phyloP scores from a whole-genome alignment of 2,888 invertebrate genomes.

The Prostheceraeus crozeri region DNA sequence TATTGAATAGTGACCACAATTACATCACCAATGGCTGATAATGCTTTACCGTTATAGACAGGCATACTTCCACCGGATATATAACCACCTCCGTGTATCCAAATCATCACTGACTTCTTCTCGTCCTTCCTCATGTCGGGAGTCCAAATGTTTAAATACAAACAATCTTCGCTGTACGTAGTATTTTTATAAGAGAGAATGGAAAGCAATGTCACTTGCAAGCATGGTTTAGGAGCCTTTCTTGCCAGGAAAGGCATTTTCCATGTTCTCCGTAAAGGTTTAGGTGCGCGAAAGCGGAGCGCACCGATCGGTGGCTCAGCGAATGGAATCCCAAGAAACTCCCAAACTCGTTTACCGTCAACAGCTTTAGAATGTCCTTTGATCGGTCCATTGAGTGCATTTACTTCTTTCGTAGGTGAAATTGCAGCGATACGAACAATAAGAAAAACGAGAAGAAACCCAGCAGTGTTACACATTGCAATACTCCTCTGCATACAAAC shows the following conservation, averaged over 20 bases:
- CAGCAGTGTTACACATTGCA: too few species aligned
- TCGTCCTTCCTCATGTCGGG: not conserved
- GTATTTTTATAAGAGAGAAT: too few species aligned
- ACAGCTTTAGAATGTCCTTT: too few species aligned
- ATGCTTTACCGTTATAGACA: slow-evolving; percentile 25
- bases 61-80: slow-evolving; percentile 15
- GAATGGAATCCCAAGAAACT: slow-evolving; percentile 34
- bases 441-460: too few species aligned
- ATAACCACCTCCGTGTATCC: slow-evolving; percentile 30
- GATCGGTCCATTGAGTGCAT: too few species aligned
- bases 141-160: slow-evolving; percentile 33
- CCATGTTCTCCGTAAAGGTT: not conserved
- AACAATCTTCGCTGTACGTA: slow-evolving; percentile 20
- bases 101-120: slow-evolving; percentile 20
- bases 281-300: slow-evolving; percentile 20
- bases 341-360: too few species aligned
- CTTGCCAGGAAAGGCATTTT: not conserved
- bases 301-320: slow-evolving; percentile 27
- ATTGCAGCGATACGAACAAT: too few species aligned
- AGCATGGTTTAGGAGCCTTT: slow-evolving; percentile 20
- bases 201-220: too few species aligned
- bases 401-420: too few species aligned
- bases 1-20: slow-evolving; percentile 41
- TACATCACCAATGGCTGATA: slow-evolving; percentile 17
- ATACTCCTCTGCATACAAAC: too few species aligned